phyloP scores from a whole-genome alignment of 2,888 invertebrate genomes.

The Rhingia campestris region DNA sequence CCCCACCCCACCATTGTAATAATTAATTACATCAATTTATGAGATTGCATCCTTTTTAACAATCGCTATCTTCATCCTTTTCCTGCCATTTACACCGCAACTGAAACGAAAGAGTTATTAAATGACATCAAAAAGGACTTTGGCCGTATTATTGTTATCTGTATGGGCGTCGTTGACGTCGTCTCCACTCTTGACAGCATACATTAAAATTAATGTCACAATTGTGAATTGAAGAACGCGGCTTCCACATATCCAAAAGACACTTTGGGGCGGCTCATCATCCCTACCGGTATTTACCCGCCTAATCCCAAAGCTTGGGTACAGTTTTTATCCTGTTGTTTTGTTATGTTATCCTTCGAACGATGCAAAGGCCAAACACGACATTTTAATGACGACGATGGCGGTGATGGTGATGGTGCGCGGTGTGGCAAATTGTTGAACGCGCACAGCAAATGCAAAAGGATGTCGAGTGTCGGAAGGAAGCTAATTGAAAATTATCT shows the following conservation, averaged over 20 bases:
- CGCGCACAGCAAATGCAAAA: conserved; percentile 24
- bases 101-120: conserved; percentile 37
- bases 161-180: background rate
- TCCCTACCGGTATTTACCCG: background rate
- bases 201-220: conserved; percentile 60
- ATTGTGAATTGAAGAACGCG: conserved; percentile 44
- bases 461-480: conserved; percentile 60
- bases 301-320: conserved; percentile 31
- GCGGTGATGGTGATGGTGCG: background rate
- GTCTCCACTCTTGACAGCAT: background rate
- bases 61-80: background rate
- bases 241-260: conserved; percentile 3
- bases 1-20: no score
- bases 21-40: conserved; percentile 24
- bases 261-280: background rate
- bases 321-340: conserved; percentile 15
- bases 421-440: conserved; percentile 44
- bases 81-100: background rate
- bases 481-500: conserved; percentile 69
- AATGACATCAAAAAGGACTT: conserved; percentile 54
- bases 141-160: conserved; percentile 37
- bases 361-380: conserved; percentile 16
- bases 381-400: background rate
- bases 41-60: background rate
- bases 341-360: conserved; percentile 16